Percentiles rank a stretch among this genome's conserved stretches.
Conservation (phyloP, 2,113 vertebrate genomes). For the Lophotis ruficrista region DNA sequence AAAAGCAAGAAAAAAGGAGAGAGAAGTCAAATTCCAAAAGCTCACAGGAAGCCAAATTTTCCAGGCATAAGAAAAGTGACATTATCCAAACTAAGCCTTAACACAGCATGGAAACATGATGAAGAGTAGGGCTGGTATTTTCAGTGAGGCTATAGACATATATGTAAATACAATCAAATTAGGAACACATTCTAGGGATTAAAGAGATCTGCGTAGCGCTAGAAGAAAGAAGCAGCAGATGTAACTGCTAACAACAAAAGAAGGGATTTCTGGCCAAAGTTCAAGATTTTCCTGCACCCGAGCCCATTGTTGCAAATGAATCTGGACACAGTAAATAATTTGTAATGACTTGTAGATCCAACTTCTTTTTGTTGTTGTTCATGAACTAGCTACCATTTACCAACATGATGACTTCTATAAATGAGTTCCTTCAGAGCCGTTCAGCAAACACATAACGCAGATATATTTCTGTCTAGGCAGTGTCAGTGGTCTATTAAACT, state of each 20-base stretch:
- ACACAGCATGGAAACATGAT: slow-evolving; percentile 54
- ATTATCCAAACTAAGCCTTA: slow-evolving; percentile 56
- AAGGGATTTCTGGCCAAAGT: slow-evolving; percentile 14
- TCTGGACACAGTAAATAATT: slow-evolving; percentile 20
- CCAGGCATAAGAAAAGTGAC: slow-evolving; percentile 53
- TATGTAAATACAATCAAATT: slow-evolving; percentile 72
- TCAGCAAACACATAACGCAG: not conserved
- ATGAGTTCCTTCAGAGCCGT: not conserved
- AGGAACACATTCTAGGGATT: slow-evolving; percentile 73
- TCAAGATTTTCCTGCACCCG: slow-evolving; percentile 29
- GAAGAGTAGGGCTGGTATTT: slow-evolving; percentile 60
- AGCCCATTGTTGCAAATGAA: not conserved
- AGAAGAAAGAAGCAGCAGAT: slow-evolving; percentile 60
- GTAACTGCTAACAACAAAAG: slow-evolving; percentile 51
- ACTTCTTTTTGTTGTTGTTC: not conserved
- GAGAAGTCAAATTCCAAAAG: slow-evolving; percentile 32
- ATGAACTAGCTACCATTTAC: slow-evolving; percentile 15
- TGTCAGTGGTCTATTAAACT: not conserved
- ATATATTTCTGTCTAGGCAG: not conserved
- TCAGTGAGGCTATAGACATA: slow-evolving; percentile 37
- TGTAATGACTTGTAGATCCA: not conserved
- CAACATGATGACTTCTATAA: slow-evolving; percentile 6
- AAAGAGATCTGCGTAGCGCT: slow-evolving; percentile 65
- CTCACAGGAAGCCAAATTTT: slow-evolving; percentile 48
- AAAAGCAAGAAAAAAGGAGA: fast-evolving